Base-by-base conservation (phyloP, 1,140 invertebrate genomes). In the Chlorops oryzae region DNA sequence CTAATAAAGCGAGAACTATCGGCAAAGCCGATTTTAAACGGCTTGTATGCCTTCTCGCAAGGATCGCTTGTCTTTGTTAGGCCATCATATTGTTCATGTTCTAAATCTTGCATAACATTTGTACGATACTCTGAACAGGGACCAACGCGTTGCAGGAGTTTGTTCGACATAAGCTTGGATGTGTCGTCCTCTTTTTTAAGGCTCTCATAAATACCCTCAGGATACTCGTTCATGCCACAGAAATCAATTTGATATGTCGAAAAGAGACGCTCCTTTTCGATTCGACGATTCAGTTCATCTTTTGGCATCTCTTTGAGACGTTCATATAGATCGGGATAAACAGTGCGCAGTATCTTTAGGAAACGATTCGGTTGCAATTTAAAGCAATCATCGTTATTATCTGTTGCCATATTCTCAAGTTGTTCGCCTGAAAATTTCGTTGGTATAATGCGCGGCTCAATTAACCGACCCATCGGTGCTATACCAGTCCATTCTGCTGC, bases 171-270 rank as follows among this genome's bases (percentile, higher is more conserved):
- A 12, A 56, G 32, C 40, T 68, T 65, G 1, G 62, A 51, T 13
- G 51, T 57, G 22, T 68, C 60, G 23, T 65, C 64, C n/a, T 60
- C 58, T 0, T 54, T 51, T 47, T 68, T 64, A 15, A 67, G 60
- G 34, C 63, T 65, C 18, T 70, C 63, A 35, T 70, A 70, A 10
- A 70, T 60, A 7, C 67, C 67, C 18, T 65, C 62, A 3, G 67
- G 64, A 47, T 65, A 70, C 54, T 75, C 72, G 66, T 77, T 72
- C 46, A 73, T 63, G 25, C 72, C 61, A 20, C 76, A 72, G 54
- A 66, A 81, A 58, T 80, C 78, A 5, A 75, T 63, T 57, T 80
- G 77, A 59, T 81, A 81, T 0, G 79, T 81, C 7, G 77, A 75
- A 23, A 63, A 74, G 47, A 80, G 59, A 27, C 78, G 68, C 59